Base-by-base conservation (phyloP, 2,797 vertebrate species). In the Mormyrops attenuatus region DNA sequence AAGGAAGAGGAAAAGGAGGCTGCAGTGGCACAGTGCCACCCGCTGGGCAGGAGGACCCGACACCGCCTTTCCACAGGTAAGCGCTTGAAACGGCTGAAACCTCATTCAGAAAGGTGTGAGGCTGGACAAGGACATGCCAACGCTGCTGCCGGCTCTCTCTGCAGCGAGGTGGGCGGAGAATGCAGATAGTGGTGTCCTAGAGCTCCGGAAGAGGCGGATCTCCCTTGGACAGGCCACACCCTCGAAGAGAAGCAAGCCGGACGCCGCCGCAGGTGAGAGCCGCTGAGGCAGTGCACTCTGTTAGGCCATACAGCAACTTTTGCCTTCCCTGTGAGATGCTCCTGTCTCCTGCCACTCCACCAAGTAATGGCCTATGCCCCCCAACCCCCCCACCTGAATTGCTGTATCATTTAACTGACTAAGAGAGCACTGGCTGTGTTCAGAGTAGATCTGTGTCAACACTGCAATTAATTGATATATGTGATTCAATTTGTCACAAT, bases 151-250 rank as follows among this genome's bases (percentile, higher is more conserved):
- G 69, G 69, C 13, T 41, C 69, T 77, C 38, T 11, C 88, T 5
- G 6, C 90, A 93, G 92, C 57, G 17, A 92, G 92, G 30, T 88
- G 87, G 38, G 17, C 85, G 3, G 92, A 91, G 66, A 90, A 69
- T 49, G 34, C 77, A 15, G 86, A 63, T 13, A 57, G 84, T 41
- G 92, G 88, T 4, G 82, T 89, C 34, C 92, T 97, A 91, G 97
- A 97, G 92, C 93, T 97, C 92, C 95, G 95, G 93, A 96, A 92
- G 92, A 95, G 95, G 92, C 97, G 96, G 92, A 96, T 96, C 73
- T 95, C 97, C 52, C 96, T 96, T 91, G 94, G 96, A 93, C 95
- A 95, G 66, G 95, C 95, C 85, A 90, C 95, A 82, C 96, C 96
- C 11, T 90, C 95, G 41, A 98, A 98, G 93, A 97, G 96, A 91